Evolutionary conservation across 2,888 invertebrate species (phyloP), one percentile per base, ranked within the genome.

Genomic region (Zygogramma bicolorata): DNA sequence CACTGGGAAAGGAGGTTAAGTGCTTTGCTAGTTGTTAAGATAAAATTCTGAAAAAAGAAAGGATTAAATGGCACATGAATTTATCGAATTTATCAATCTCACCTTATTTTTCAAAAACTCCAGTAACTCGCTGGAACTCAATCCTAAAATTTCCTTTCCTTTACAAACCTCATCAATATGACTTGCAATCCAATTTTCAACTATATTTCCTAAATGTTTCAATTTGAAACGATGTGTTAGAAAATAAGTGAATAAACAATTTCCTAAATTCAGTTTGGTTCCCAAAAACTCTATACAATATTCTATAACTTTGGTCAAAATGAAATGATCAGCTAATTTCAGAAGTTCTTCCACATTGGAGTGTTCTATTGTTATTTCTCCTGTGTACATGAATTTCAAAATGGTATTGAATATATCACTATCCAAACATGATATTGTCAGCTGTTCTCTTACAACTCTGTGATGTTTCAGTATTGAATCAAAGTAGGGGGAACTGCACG

Each of bases 321-420:
- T 86, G 83, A 92, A 91, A 83, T 91, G 90, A 84, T 91, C 91
- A 13, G 92, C 89, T 67, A 92, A 84, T 76, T 90, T 87, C 53
- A 92, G 84, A 60, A 92, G 83, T 84, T 92, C 92, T 65, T 89
- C 88, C 31, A 92, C 91, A 83, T 90, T 91, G 31, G 88, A 87
- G 78, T 90, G 88, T 79, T 90, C 89, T 66, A 92, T 90, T 8
- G 89, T 88, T 69, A 88, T 89, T 77, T 88, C 88, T 5, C 92
- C 92, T 34, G 91, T 91, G 84, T 92, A 93, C 89, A 92, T 91
- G 82, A 91, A 93, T 82, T 90, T 90, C 25, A 93, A 84, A 63
- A 92, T 87, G 40, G 88, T 86, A 77, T 87, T 86, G 84, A 92
- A 92, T 65, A 90, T 89, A 72, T 89, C 89, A 70, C 89, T 89